phyloP scores from a whole-genome alignment of 2,797 vertebrate genomes.

The Emydoidea blandingii region DNA sequence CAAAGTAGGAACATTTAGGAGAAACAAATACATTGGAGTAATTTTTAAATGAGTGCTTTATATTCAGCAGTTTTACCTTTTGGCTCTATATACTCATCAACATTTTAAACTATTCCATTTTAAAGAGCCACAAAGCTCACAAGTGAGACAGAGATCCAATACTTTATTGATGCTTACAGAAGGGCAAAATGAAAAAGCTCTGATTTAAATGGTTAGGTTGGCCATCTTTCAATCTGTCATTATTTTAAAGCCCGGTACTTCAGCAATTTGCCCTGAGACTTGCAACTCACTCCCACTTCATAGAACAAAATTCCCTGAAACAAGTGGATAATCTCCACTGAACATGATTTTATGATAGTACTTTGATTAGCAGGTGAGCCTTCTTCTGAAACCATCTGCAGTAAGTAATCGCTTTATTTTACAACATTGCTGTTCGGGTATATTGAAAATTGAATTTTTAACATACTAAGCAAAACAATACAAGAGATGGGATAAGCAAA shows the following conservation, averaged over 20 bases:
- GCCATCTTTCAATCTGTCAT: conserved; percentile 45
- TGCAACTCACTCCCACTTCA: conserved; percentile 42
- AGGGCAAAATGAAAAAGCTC: conserved; percentile 61
- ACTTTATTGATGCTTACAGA: conserved; percentile 45
- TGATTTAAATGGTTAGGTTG: conserved; percentile 55
- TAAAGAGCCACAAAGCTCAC: conserved; percentile 33
- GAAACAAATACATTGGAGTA: conserved; percentile 35
- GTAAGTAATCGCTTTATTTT: conserved; percentile 52
- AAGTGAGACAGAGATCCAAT: conserved; percentile 15
- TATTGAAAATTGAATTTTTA: conserved; percentile 52
- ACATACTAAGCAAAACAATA: conserved; percentile 49
- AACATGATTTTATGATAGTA: conserved; percentile 47
- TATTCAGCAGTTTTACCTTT: conserved; percentile 24
- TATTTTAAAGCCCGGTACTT: conserved; percentile 53
- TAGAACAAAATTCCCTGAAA: conserved; percentile 53
- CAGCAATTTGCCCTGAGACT: conserved; percentile 44
- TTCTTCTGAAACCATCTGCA: conserved; percentile 40
- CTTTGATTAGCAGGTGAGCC: conserved; percentile 51
- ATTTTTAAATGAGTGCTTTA: conserved; percentile 30
- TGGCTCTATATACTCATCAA: conserved; percentile 44
- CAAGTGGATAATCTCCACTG: conserved; percentile 29
- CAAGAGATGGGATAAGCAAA: conserved; percentile 30
- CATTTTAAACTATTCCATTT: conserved; percentile 44
- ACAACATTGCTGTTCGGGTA: conserved; percentile 24
- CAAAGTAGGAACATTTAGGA: conserved; percentile 43